phyloP scores from a whole-genome alignment of 2,113 vertebrate species.

The Nothoprocta pentlandii region DNA sequence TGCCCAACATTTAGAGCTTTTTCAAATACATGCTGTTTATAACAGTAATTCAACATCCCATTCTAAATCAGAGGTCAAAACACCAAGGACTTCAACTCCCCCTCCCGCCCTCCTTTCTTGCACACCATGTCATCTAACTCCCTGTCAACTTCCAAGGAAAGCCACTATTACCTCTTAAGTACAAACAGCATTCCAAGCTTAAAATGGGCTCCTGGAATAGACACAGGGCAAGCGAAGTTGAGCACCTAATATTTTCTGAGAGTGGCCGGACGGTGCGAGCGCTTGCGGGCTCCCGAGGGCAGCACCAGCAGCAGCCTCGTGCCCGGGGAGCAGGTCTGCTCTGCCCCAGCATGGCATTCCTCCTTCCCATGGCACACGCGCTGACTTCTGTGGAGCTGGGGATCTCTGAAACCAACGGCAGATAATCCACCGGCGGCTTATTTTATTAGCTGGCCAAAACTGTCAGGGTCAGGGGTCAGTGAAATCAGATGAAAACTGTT shows the following conservation, averaged over 20 bases:
- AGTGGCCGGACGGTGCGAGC: not conserved
- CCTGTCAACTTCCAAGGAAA: not conserved
- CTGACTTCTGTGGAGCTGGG: not conserved
- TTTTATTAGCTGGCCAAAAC: not conserved
- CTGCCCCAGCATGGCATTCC: not conserved
- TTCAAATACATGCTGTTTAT: not conserved
- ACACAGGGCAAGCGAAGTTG: not conserved
- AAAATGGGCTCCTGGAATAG: not conserved
- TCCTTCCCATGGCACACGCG: not conserved
- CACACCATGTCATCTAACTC: not conserved
- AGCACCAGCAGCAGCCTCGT: not conserved
- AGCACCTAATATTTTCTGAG: not conserved
- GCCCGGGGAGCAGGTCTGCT: no score
- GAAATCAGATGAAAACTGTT: conserved; percentile 10
- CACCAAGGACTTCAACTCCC: not conserved
- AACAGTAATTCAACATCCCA: not conserved
- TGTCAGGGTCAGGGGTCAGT: not conserved
- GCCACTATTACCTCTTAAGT: not conserved
- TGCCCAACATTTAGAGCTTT: not conserved
- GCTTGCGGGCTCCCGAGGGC: no score
- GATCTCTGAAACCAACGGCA: not conserved
- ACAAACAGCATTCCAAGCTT: accelerated
- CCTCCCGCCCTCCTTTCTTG: no score
- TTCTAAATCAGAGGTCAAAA: not conserved
- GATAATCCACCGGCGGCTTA: not conserved